Base-by-base conservation (phyloP, 1,140 invertebrate species). In the Pentalonia nigronervosa region DNA sequence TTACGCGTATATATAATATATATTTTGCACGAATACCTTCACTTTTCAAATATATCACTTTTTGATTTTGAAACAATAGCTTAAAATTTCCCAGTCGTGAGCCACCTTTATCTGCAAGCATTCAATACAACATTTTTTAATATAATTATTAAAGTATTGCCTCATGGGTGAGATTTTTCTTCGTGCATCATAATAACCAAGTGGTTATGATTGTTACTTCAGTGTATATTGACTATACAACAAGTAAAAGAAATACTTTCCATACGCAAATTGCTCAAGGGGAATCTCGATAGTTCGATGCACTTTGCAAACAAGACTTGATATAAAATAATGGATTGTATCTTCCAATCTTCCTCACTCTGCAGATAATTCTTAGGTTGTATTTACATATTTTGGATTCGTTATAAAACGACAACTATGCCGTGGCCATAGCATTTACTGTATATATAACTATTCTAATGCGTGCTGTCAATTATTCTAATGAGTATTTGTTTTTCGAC, bases 1-100 rank as follows among this genome's bases (percentile, higher is more conserved):
- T 41, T 30, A 30, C 25, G 0, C 14, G 25, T 41, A 30, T 41
- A 25, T 34, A 84, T 81, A 34, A 53, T 36, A 36, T 67, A 67
- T 67, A 67, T 91, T 81, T 91, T 34, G 21, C 36, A 91, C 90
- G 60, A 91, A 91, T 60, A 93, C 91, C 91, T 93, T 93, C 91
- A 93, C 91, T 93, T 93, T 93, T 93, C 76, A 21, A 84, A 84
- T 53, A 93, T 50, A 81, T 48, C 67, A 45, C 91, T 84, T 41
- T 84, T 93, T 17, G 76, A 84, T 93, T 53, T 93, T 84, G 91
- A 93, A 93, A 93, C 91, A 93, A 93, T 93, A 17, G 76, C 47
- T 90, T 41, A 67, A 60, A 67, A 90, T 60, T 90, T 90, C 89
- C 34, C 47, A 50, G 67, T 93, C 91, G 81, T 93, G 91, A 60